Evolutionary conservation across 2,113 vertebrate species (phyloP).

Genomic region (Nerophis ophidion): DNA sequence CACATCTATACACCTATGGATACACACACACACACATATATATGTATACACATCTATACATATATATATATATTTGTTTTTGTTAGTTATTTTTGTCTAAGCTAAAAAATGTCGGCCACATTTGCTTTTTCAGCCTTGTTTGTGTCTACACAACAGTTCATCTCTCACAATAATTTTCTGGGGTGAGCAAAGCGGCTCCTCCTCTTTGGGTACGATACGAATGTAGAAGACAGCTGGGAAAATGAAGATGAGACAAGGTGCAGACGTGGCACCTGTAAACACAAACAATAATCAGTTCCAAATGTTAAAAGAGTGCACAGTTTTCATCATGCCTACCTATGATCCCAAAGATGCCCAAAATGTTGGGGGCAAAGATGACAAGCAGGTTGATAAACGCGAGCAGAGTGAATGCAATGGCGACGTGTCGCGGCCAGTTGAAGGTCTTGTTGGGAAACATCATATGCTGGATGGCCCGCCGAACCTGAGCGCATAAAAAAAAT

Average conservation of each 20-base stretch:
- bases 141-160: too few species aligned
- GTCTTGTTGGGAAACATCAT: conserved; percentile 91
- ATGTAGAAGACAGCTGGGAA: conserved; percentile 98
- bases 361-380: conserved; percentile 96
- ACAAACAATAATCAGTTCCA: neutral
- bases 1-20: too few species aligned
- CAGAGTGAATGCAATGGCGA: conserved; percentile 77
- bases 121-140: too few species aligned
- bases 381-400: conserved; percentile 89
- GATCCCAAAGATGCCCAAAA: conserved; percentile 94
- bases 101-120: too few species aligned
- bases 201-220: conserved; percentile 90
- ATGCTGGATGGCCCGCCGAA: conserved; percentile 93
- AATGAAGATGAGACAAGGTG: conserved; percentile 98
- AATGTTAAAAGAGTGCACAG: too few species aligned
- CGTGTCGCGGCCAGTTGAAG: conserved; percentile 90
- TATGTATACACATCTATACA: too few species aligned
- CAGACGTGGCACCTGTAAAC: conserved; percentile 87
- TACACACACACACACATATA: too few species aligned
- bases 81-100: too few species aligned
- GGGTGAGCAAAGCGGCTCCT: conserved; percentile 80
- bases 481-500: conserved; percentile 61
- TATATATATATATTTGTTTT: too few species aligned
- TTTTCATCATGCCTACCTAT: conserved; percentile 77
- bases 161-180: conserved; percentile 88